Percentiles rank a stretch among this genome's conserved stretches.
Evolutionary conservation across 1,140 invertebrate genomes (phyloP).

Genomic region (Bombus pascuorum): DNA sequence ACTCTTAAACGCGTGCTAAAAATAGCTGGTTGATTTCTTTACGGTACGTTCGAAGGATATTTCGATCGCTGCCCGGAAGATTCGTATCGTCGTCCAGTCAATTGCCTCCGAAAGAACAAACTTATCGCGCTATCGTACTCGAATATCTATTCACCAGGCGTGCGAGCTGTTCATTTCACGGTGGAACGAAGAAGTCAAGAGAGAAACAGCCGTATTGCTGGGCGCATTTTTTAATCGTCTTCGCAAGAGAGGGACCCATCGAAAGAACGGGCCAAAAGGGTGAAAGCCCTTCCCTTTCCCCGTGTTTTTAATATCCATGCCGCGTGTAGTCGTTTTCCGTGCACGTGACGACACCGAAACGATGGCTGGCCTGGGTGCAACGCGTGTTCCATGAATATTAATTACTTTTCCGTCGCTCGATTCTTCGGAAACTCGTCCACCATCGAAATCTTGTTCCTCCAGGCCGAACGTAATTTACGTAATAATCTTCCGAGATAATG

Average conservation of each 20-base stretch:
- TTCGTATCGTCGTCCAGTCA: not conserved
- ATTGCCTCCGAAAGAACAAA: not conserved
- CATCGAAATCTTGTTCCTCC: not conserved
- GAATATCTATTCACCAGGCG: slow-evolving; percentile 28
- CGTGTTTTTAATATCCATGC: slow-evolving; percentile 50
- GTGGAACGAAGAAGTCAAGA: not conserved
- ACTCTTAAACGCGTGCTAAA: too few species aligned
- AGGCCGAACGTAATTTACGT: slow-evolving; percentile 16
- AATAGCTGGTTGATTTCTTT: not conserved
- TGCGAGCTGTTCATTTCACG: not conserved
- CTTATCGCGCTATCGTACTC: not conserved
- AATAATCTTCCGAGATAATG: slow-evolving; percentile 18
- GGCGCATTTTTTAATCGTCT: slow-evolving; percentile 31
- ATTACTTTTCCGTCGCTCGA: slow-evolving; percentile 30
- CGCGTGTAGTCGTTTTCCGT: slow-evolving; percentile 63
- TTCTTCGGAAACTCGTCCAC: slow-evolving; percentile 22
- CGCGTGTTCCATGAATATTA: slow-evolving; percentile 58
- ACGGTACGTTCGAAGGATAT: not conserved
- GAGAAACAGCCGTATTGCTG: not conserved
- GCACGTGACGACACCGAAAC: slow-evolving; percentile 57
- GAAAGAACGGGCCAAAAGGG: not conserved
- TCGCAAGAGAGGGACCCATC: not conserved
- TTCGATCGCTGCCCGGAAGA: not conserved
- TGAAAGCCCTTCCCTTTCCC: slow-evolving; percentile 18
- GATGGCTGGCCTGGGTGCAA: slow-evolving; percentile 30